These are phyloP conservation scores for Cryptoleucopteryx plumbea DNA, from an alignment of 2,113 vertebrate genomes.

Conservation along the genomic window DNA sequence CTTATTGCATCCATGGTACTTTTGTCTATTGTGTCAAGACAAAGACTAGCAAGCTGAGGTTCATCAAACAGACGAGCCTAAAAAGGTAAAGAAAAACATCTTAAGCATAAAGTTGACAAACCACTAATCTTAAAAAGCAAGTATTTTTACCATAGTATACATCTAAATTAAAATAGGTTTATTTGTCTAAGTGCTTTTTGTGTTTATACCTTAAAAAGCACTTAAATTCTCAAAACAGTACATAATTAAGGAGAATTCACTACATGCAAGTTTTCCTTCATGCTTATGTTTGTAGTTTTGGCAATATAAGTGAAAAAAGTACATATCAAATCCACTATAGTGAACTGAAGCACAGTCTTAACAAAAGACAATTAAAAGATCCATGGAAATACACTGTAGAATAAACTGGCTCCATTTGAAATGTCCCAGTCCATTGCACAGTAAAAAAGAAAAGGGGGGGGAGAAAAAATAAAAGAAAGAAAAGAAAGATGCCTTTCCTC, in stretches of 20 bases:
- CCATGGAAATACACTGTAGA: not conserved
- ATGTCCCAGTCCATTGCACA: not conserved
- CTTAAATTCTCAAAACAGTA: not conserved
- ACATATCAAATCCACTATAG: not conserved
- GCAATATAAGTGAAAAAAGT: not conserved
- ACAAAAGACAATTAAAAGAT: not conserved
- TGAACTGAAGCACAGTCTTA: not conserved
- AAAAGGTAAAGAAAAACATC: not conserved
- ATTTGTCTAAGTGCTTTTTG: not conserved
- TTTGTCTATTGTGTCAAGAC: constrained; percentile 93
- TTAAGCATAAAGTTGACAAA: not conserved
- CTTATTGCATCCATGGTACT: constrained; percentile 90
- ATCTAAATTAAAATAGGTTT: not conserved
- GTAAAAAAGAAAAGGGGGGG: not conserved
- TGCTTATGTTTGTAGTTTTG: not conserved
- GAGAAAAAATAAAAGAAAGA: not conserved
- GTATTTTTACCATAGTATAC: not conserved
- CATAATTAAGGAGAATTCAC: not conserved
- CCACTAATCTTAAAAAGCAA: not conserved
- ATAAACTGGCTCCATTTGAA: not conserved
- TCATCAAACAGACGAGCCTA: constrained; percentile 94
- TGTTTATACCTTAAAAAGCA: not conserved
- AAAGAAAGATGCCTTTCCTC: not conserved
- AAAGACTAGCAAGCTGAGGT: constrained; percentile 91
- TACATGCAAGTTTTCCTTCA: not conserved